phyloP scores from a whole-genome alignment of 2,113 vertebrate genomes.

The Gulo gulo region DNA sequence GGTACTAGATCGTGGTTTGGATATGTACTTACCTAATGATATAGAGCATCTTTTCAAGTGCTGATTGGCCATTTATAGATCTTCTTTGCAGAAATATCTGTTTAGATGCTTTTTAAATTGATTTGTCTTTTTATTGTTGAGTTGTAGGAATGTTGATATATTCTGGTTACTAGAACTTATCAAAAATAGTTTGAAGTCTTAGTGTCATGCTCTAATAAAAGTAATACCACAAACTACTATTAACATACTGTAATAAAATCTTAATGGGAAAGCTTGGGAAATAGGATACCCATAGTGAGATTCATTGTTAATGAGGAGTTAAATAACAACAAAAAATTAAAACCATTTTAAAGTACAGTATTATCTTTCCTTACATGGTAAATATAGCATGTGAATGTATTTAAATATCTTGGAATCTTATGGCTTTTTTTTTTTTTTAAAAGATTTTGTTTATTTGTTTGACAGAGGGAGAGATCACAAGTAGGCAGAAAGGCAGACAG shows the following conservation, averaged over 20 bases:
- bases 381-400: background rate
- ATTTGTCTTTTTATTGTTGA: background rate
- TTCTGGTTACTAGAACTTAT: background rate
- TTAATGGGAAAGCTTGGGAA: slow-evolving; percentile 21
- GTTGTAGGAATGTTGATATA: background rate
- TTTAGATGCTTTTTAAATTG: background rate
- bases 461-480: no score
- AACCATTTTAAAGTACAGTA: background rate
- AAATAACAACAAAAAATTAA: background rate
- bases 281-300: background rate
- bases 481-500: no score
- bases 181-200: background rate
- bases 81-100: background rate
- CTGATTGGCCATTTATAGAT: background rate
- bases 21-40: background rate
- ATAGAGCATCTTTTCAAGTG: background rate
- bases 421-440: background rate
- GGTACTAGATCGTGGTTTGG: background rate
- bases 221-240: background rate
- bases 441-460: no score
- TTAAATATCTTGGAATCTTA: background rate
- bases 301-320: slow-evolving; percentile 21
- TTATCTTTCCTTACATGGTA: background rate
- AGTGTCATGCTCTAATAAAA: background rate
- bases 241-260: background rate